Evolutionary conservation across 1,140 invertebrate genomes (phyloP), one percentile per base, ranked within the genome.

Genomic region (Lethrus apterus): DNA sequence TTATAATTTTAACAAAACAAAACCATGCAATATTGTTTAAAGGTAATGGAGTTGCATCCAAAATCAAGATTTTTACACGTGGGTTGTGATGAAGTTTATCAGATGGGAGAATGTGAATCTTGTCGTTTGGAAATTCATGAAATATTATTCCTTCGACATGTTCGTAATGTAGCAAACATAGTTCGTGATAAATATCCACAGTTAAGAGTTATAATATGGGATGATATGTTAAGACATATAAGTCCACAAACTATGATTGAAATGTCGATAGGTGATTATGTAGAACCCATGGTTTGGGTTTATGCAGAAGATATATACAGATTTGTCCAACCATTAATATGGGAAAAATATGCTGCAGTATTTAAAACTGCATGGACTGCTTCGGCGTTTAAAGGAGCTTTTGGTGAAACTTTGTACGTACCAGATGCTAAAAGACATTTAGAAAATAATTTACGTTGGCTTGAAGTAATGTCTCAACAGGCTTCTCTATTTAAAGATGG

Each of bases 281-380:
- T 92, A 1, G 84, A 93, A 64, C 86, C 84, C 0, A 91, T 94
- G 77, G 80, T 90, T n/a, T 91, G 88, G 88, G 75, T 81, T 1
- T 88, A 86, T 56, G 72, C 72, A 36, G 71, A 76, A 42, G 74
- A 81, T 55, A 75, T 82, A 30, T 66, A 66, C 32, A 35, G 61
- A 10, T 66, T 66, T 44, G 62, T 66, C 1, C 62, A 64, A 44
- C 60, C 63, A 10, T 50, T 48, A n/a, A 65, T 86, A 54, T 93
- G 87, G 87, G 79, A 86, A 34, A 86, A 81, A 31, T 95, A 91
- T 56, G 75, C 80, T 0, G 72, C 77, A 34, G 70, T 93, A 2
- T 98, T 98, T 65, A 78, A 81, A 0, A 78, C 79, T 17, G 77
- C 93, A n/a, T 98, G 94, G 94, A 78, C 84, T n/a, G 91, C 91